phyloP scores from a whole-genome alignment of 1,140 invertebrate genomes.

The Ylistrum balloti region DNA sequence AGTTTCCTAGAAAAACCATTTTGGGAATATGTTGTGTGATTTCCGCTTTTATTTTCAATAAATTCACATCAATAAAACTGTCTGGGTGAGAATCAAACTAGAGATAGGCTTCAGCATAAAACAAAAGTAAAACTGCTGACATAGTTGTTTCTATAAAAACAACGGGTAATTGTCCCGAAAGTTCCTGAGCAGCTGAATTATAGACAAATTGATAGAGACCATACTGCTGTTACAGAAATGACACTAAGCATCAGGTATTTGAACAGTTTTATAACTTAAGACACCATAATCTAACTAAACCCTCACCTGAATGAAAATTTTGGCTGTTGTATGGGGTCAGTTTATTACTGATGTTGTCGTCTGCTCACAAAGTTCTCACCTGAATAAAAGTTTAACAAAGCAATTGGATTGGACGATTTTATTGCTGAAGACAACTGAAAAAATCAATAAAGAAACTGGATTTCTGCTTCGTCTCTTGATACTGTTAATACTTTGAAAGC shows the following conservation, averaged over 20 bases:
- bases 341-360: background rate
- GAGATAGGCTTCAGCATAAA: background rate
- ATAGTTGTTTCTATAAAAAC: background rate
- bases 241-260: too few relatives aligned
- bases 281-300: background rate
- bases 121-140: background rate
- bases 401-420: slow-evolving; percentile 13
- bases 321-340: background rate
- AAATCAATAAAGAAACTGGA: background rate
- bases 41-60: slow-evolving; percentile 3
- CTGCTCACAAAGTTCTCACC: background rate
- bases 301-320: background rate
- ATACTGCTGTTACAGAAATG: too few relatives aligned
- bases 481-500: slow-evolving; percentile 6
- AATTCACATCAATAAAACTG: slow-evolving; percentile 5
- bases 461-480: background rate
- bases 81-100: background rate
- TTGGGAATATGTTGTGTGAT: background rate
- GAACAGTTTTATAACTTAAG: too few relatives aligned
- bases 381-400: background rate
- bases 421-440: background rate
- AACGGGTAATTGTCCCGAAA: background rate
- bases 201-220: background rate
- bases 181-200: background rate
- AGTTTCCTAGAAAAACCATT: background rate